Evolutionary conservation across 1,140 invertebrate species (phyloP).

Genomic region (Zaprionus vittiger): DNA sequence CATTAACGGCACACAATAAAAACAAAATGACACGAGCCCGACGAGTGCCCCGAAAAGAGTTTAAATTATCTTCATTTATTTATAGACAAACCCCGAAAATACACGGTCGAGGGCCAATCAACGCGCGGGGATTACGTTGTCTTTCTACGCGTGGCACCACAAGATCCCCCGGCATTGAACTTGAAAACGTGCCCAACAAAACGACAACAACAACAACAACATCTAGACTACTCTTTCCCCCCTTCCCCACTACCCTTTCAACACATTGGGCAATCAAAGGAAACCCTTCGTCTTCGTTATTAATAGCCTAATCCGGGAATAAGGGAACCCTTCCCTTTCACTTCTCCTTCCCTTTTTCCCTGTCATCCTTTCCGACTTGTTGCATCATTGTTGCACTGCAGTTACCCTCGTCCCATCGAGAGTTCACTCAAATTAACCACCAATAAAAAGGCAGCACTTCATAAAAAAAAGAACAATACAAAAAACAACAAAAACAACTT

Average conservation of each 20-base stretch:
- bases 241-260: conserved; percentile 58
- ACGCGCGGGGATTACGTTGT: conserved; percentile 60
- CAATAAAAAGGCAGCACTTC: conserved; percentile 81
- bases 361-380: conserved; percentile 49
- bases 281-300: conserved; percentile 38
- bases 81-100: conserved; percentile 48
- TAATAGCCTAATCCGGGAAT: conserved; percentile 50
- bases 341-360: conserved; percentile 7
- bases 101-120: conserved; percentile 56
- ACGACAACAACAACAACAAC: conserved; percentile 1
- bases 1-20: conserved; percentile 71
- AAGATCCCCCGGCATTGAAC: conserved; percentile 78
- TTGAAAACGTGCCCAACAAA: conserved; percentile 59
- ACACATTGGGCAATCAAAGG: conserved; percentile 63
- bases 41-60: conserved; percentile 62
- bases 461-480: conserved; percentile 62
- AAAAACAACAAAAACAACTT: conserved; percentile 53
- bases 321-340: conserved; percentile 52
- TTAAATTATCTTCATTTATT: conserved; percentile 69
- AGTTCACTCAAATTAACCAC: conserved; percentile 76
- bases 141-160: conserved; percentile 68
- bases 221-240: background rate
- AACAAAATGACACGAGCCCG: conserved; percentile 63
- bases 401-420: conserved; percentile 70
- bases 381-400: conserved; percentile 58